phyloP scores from a whole-genome alignment of 2,888 invertebrate species.

The Stenchaetothrips biformis region DNA sequence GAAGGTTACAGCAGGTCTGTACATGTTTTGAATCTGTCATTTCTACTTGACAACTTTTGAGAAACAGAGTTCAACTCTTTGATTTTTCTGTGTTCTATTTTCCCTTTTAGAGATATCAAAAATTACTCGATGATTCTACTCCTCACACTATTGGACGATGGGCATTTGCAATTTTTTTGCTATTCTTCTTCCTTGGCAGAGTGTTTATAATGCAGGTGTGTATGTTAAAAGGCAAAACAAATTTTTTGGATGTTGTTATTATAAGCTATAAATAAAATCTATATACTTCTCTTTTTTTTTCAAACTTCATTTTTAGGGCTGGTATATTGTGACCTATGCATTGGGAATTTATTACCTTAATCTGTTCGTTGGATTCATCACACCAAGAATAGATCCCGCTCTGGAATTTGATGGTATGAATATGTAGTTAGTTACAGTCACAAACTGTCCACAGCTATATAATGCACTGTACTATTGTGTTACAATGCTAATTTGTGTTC shows the following conservation, averaged over 20 bases:
- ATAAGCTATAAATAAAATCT: neutral
- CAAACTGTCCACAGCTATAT: neutral
- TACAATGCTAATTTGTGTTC: conserved; percentile 34
- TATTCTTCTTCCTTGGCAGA: conserved; percentile 71
- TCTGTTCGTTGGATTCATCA: conserved; percentile 98
- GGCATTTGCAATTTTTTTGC: conserved; percentile 64
- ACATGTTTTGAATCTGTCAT: too few relatives aligned
- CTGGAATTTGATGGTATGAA: conserved; percentile 80
- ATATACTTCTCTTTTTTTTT: conserved; percentile 37
- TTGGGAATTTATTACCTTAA: conserved; percentile 99
- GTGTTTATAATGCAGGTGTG: conserved; percentile 76
- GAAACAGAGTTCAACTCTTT: neutral
- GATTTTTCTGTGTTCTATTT: neutral
- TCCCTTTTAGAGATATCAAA: conserved; percentile 65
- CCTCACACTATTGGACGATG: conserved; percentile 77
- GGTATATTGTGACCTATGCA: conserved; percentile 99
- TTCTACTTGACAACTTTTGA: neutral
- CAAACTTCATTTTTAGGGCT: conserved; percentile 67
- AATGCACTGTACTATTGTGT: conserved; percentile 44
- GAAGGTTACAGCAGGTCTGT: neutral
- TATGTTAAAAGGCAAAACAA: conserved; percentile 32
- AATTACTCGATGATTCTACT: conserved; percentile 79
- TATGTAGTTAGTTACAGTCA: conserved; percentile 21
- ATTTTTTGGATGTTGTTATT: conserved; percentile 34
- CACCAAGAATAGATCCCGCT: conserved; percentile 98